Evolutionary conservation across 2,113 vertebrate genomes (phyloP).

Genomic region (Zeus faber): DNA sequence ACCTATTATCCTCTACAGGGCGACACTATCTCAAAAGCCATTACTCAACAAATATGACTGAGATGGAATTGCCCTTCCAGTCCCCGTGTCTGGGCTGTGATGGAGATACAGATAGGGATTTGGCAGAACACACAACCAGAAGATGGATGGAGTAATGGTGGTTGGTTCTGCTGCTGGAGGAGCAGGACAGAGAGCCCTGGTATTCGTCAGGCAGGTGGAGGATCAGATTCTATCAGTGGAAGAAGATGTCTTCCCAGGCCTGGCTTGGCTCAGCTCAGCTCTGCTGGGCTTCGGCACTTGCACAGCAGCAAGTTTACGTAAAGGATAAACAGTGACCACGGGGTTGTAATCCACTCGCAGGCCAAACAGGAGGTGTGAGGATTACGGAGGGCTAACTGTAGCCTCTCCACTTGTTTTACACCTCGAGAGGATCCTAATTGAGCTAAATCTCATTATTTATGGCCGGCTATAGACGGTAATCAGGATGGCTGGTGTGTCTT

Average conservation of each 20-base stretch:
- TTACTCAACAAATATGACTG: slow-evolving; percentile 52
- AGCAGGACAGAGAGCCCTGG: slow-evolving; percentile 55
- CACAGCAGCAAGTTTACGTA: slow-evolving; percentile 61
- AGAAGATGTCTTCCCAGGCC: slow-evolving; percentile 54
- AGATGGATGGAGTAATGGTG: slow-evolving; percentile 54
- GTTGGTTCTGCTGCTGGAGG: slow-evolving; percentile 46
- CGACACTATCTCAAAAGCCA: slow-evolving; percentile 25
- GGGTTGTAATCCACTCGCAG: slow-evolving; percentile 68
- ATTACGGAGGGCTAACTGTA: slow-evolving; percentile 62
- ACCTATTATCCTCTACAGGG: slow-evolving; percentile 6
- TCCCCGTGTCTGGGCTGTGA: slow-evolving; percentile 41
- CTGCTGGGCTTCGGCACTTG: slow-evolving; percentile 23
- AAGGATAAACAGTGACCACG: slow-evolving; percentile 69
- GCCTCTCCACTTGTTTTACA: slow-evolving; percentile 65
- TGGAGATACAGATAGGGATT: slow-evolving; percentile 48
- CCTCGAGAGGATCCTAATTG: slow-evolving; percentile 73
- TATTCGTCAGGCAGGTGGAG: slow-evolving; percentile 64
- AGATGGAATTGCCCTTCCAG: slow-evolving; percentile 61
- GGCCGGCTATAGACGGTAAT: slow-evolving; percentile 59
- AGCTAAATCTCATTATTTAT: slow-evolving; percentile 76
- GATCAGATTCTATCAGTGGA: slow-evolving; percentile 70
- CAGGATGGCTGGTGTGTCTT: slow-evolving; percentile 62
- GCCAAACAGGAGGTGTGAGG: slow-evolving; percentile 59
- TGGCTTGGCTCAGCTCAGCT: slow-evolving; percentile 13
- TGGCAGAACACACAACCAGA: slow-evolving; percentile 22